Conservation (phyloP, 2,797 vertebrate species). For the Australoheros facetus region DNA sequence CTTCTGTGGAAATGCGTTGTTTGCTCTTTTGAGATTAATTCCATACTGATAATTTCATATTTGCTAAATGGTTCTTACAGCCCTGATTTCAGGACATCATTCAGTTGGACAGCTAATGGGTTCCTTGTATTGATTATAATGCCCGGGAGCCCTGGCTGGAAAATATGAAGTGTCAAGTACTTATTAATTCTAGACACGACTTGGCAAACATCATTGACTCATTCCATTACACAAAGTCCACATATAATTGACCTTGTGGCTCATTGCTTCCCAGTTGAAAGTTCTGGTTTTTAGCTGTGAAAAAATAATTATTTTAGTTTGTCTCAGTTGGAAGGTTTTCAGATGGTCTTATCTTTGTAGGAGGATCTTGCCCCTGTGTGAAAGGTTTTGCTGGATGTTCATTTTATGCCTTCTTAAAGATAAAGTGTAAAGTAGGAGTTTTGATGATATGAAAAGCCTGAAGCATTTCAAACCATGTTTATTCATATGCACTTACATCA, state of each 20-base stretch:
- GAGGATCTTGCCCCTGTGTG: slow-evolving; percentile 21
- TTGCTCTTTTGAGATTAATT: slow-evolving; percentile 68
- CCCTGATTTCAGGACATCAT: slow-evolving; percentile 60
- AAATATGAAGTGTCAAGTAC: slow-evolving; percentile 77
- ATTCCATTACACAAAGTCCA: slow-evolving; percentile 72
- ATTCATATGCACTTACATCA: slow-evolving; percentile 67
- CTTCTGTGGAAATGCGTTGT: slow-evolving; percentile 48
- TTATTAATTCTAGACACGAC: slow-evolving; percentile 73
- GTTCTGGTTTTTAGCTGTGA: slow-evolving; percentile 33
- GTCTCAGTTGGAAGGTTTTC: slow-evolving; percentile 1
- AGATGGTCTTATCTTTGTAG: slow-evolving; percentile 21
- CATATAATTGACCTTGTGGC: slow-evolving; percentile 73
- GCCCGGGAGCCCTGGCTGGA: slow-evolving; percentile 54
- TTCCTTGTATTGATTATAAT: slow-evolving; percentile 75
- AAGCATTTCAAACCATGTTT: slow-evolving; percentile 62
- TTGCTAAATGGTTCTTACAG: slow-evolving; percentile 68
- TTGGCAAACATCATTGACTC: slow-evolving; percentile 75
- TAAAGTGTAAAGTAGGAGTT: slow-evolving; percentile 53
- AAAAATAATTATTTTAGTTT: not conserved
- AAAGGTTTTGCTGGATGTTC: slow-evolving; percentile 47
- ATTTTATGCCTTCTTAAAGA: slow-evolving; percentile 55
- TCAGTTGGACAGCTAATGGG: slow-evolving; percentile 74
- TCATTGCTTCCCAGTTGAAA: slow-evolving; percentile 60
- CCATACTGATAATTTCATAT: slow-evolving; percentile 66
- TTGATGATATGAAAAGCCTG: slow-evolving; percentile 54